Evolutionary conservation across 2,888 invertebrate genomes (phyloP).

Genomic region (Drosophila merina): DNA sequence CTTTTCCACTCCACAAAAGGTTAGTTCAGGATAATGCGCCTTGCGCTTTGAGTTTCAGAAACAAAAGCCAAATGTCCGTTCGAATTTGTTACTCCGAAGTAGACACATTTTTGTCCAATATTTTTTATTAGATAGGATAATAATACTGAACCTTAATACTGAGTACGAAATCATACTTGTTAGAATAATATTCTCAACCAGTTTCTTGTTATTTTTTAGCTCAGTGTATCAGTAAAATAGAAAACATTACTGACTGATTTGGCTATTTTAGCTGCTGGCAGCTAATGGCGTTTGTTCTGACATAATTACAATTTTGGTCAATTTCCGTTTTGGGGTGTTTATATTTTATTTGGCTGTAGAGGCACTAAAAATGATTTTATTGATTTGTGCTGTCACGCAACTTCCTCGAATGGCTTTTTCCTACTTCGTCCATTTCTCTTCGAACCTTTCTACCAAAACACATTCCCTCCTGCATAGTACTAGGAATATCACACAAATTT

Average conservation of each 20-base stretch:
- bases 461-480: not conserved
- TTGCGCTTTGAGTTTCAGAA: not conserved
- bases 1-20: conserved; percentile 4
- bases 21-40: conserved; percentile 13
- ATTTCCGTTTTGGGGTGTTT: conserved; percentile 71
- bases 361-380: conserved; percentile 70
- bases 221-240: not conserved
- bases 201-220: too few species aligned
- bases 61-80: too few species aligned
- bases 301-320: conserved; percentile 75
- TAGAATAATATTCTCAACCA: too few species aligned
- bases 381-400: conserved; percentile 80
- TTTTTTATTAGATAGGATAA: too few species aligned
- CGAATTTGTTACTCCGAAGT: too few species aligned
- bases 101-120: too few species aligned
- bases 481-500: conserved; percentile 63
- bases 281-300: conserved; percentile 59
- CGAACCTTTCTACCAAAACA: not conserved
- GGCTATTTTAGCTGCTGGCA: conserved; percentile 18
- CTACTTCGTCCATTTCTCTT: not conserved
- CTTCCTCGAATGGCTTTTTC: conserved; percentile 43
- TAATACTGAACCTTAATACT: too few species aligned
- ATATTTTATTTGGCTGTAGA: conserved; percentile 49
- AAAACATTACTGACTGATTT: conserved; percentile 16
- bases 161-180: too few species aligned